Base-by-base conservation (phyloP, 2,888 invertebrate genomes). In the Actias luna region DNA sequence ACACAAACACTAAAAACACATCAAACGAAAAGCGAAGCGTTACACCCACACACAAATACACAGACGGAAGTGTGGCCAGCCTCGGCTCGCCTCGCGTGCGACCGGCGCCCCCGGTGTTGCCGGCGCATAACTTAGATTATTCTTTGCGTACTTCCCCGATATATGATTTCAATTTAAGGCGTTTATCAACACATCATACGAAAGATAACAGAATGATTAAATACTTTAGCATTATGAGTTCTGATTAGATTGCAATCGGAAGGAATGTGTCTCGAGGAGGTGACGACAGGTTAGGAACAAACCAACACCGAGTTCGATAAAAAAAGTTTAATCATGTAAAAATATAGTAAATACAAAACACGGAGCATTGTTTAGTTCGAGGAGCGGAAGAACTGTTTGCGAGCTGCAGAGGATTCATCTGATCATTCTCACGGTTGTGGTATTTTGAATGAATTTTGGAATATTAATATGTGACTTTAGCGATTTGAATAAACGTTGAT, bases 21-120 rank as follows among this genome's bases (percentile, higher is more conserved):
- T 66, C 29, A 42, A 58, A 61, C 63, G 62, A 62, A 62, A 78
- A 78, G 79, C 82, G 64, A 81, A 81, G 78, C 73, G 52, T 63
- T 62, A 68, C 67, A 66, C 69, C 71, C 67, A 68, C 57, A 57
- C 31, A 58, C 57, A 57, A 10, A 39, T 10, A 55, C 57, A n/a
- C 39, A 18, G 14, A 29, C n/a, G 31, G 31, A 46, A 27, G 59
- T 18, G 42, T 46, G 8, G 22, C 46, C 52, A 52, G 52, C 29
- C 10, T 27, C 16, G 25, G 27, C 27, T 12, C 52, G 29, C 22
- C 10, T n/a, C n/a, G n/a, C n/a, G n/a, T n/a, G n/a, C n/a, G n/a
- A 14, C 27, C 16, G 14, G 14, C n/a, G n/a, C n/a, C n/a, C n/a
- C 29, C 52, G 14, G 27, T 16, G 29, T 25, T 52, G 29, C 16